These are phyloP conservation scores for Oreamnos americanus DNA, from an alignment of 2,113 vertebrate genomes.

Conservation along the genomic window DNA sequence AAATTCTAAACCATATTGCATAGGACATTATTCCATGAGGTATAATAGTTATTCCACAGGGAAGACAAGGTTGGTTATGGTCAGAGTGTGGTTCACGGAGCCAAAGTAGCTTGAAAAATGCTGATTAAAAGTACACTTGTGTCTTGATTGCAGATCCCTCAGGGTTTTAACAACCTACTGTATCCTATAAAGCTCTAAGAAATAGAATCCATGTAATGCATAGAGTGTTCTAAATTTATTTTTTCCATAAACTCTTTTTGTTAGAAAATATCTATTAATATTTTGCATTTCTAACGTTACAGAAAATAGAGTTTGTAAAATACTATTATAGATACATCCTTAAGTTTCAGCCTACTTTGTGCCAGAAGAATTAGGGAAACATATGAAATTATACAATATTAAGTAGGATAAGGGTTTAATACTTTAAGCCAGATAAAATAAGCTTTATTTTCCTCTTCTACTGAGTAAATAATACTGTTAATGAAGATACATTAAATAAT, in stretches of 20 bases:
- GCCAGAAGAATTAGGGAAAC: background rate
- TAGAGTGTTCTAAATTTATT: background rate
- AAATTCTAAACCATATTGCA: background rate
- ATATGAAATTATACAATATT: background rate
- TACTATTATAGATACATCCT: background rate
- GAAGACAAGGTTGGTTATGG: background rate
- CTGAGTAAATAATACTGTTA: background rate
- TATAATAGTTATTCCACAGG: background rate
- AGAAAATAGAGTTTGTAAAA: constrained; percentile 14
- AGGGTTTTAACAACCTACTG: background rate
- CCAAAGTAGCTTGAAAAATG: background rate
- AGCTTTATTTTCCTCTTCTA: constrained; percentile 2
- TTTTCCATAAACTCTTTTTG: background rate
- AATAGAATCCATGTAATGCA: background rate
- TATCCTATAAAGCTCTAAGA: background rate
- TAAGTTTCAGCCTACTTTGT: background rate
- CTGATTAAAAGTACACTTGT: background rate
- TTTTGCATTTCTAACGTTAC: background rate
- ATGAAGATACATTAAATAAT: background rate
- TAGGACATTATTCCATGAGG: background rate
- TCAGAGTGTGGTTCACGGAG: background rate
- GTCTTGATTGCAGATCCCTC: background rate
- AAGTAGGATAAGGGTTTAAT: background rate
- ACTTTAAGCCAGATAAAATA: background rate
- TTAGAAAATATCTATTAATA: background rate